Conservation (phyloP, 1,140 invertebrate genomes). For the Drosophila azteca region DNA sequence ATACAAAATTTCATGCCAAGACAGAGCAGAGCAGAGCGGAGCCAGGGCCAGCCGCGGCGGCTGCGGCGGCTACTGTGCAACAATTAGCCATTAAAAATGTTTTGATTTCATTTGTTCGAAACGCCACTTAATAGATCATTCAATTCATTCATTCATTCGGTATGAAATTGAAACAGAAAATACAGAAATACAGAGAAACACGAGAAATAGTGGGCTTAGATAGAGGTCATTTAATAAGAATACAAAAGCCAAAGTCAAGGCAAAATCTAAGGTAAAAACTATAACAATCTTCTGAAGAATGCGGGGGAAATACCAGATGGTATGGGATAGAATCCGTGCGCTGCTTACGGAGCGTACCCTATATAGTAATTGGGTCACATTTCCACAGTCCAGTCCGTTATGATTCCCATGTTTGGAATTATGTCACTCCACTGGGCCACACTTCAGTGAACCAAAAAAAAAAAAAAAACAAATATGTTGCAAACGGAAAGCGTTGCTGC, state of each 20-base stretch:
- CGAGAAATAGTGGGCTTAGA: conserved; percentile 14
- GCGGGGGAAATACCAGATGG: not conserved
- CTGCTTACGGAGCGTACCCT: no score
- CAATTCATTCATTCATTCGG: no score
- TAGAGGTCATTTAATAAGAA: conserved; percentile 43
- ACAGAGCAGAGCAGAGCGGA: conserved; percentile 21
- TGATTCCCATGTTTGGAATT: conserved; percentile 40
- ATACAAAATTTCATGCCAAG: conserved; percentile 59
- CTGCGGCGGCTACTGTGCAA: conserved; percentile 25
- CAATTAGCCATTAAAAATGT: conserved; percentile 53
- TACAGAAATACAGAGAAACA: conserved; percentile 40
- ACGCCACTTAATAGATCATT: conserved; percentile 35
- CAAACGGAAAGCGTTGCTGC: conserved; percentile 59
- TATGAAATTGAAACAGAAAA: no score
- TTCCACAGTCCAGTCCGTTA: conserved; percentile 23
- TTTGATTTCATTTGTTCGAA: conserved; percentile 59
- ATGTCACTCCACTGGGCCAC: conserved; percentile 41
- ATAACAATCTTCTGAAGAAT: conserved; percentile 37
- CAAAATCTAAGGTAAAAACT: conserved; percentile 10
- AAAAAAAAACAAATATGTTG: conserved; percentile 34
- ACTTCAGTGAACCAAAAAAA: conserved; percentile 14
- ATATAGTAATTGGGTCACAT: no score
- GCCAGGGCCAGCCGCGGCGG: conserved; percentile 40
- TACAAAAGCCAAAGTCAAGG: conserved; percentile 55
- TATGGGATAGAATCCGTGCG: not conserved